phyloP scores from a whole-genome alignment of 2,797 vertebrate species.

The Danio aesculapii region DNA sequence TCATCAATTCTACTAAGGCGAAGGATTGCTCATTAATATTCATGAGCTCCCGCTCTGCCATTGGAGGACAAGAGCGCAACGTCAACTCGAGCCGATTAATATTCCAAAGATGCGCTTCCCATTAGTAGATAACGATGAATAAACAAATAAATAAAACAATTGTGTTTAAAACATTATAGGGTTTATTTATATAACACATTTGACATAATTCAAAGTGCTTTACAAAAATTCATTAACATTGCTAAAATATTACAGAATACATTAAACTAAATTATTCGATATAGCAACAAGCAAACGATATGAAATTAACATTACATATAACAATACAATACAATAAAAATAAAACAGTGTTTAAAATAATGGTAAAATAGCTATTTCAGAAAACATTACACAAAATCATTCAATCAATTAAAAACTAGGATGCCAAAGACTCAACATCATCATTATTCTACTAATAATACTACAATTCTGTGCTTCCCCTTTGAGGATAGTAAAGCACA shows the following conservation, averaged over 20 bases:
- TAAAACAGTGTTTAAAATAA: too few relatives aligned
- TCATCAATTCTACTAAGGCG: not conserved
- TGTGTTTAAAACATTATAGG: too few relatives aligned
- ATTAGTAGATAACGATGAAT: too few relatives aligned
- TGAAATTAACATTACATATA: not conserved
- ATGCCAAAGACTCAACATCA: not conserved
- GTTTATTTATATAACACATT: too few relatives aligned
- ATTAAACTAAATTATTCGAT: too few relatives aligned
- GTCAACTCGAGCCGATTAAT: not conserved
- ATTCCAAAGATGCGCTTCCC: not conserved
- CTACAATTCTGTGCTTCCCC: not conserved
- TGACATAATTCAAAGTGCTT: too few relatives aligned
- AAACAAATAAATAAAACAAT: too few relatives aligned
- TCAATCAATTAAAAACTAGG: not conserved
- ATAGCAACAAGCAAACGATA: not conserved
- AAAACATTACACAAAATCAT: not conserved
- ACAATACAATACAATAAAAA: not conserved
- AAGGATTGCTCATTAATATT: constrained; percentile 11
- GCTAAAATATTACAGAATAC: too few relatives aligned
- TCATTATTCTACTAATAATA: not conserved
- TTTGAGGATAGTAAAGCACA: too few relatives aligned
- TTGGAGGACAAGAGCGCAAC: not conserved
- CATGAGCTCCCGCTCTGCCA: not conserved
- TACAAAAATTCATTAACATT: too few relatives aligned
- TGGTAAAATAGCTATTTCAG: not conserved